Base-by-base conservation (phyloP, 2,797 vertebrate genomes). In the Ispidina picta region DNA sequence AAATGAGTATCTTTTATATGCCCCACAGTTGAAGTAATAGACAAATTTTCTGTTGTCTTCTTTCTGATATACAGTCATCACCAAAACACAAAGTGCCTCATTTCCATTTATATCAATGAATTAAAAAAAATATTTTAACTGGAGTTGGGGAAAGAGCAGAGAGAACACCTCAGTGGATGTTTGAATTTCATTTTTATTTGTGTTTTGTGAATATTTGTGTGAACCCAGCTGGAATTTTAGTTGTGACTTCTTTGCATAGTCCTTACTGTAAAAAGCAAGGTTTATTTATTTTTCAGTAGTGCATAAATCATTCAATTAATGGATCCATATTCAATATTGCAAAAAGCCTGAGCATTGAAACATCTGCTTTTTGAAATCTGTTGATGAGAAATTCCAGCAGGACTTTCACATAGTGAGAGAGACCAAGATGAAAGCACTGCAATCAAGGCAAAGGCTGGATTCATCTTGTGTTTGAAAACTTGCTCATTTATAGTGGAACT, bases 101-200 rank as follows among this genome's bases (percentile, higher is more conserved):
- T 81, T 88, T 90, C 60, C 75, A 7, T 69, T 86, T 11, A 19
- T 59, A 54, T 43, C 25, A 35, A 10, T 76, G 44, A 66, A 62
- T 86, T 12, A 82, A 83, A 89, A 88, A 37, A 21, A 55, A 12
- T 72, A 31, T 90, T 92, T 89, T 89, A 70, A 29, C 44, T 77
- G 62, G 15, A 49, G 15, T 58, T 85, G 16, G 33, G 44, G 33
- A 54, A 87, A 77, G 18, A 73, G 31, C 20, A 70, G 56, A 75
- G 31, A 66, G 16, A 68, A 46, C 66, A 28, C 72, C 41, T 82
- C 64, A 63, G 44, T 49, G 60, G 86, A 62, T 15, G 23, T 17
- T 48, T 78, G 35, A 88, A 35, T 19, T 72, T n/a, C 35, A 15
- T 83, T 91, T 94, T 82, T 55, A 17, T 86, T 83, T 5, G 1